Percentiles rank a stretch among this genome's conserved stretches.
Evolutionary conservation across 2,888 invertebrate genomes (phyloP).

Genomic region (Junonia oenone): DNA sequence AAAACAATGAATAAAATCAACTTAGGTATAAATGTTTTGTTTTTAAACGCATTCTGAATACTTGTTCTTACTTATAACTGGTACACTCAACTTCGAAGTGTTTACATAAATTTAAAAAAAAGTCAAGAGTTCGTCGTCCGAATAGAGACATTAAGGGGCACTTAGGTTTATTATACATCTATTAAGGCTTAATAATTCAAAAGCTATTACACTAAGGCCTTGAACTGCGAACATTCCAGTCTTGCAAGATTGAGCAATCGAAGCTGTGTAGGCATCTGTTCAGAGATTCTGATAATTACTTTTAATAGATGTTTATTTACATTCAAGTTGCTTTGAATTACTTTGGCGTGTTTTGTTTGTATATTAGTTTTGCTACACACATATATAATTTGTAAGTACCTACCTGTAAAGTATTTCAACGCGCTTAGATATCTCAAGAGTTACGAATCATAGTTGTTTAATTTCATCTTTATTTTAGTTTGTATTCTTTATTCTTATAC

Average conservation of each 20-base stretch:
- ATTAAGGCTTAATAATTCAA: slow-evolving; percentile 5
- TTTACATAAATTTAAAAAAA: neutral
- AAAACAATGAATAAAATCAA: too few species aligned
- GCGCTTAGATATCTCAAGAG: too few species aligned
- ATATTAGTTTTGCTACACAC: too few species aligned
- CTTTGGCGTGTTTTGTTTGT: neutral
- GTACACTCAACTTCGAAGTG: too few species aligned
- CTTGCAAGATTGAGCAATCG: slow-evolving; percentile 3
- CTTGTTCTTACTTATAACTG: too few species aligned
- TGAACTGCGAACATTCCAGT: neutral
- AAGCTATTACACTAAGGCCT: neutral
- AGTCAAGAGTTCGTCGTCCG: neutral
- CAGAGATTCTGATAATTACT: slow-evolving; percentile 7
- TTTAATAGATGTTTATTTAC: slow-evolving; percentile 1
- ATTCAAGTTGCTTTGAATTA: neutral
- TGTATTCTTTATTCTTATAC: too few species aligned
- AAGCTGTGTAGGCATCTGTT: slow-evolving; percentile 11
- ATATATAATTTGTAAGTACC: too few species aligned
- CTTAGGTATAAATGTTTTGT: too few species aligned
- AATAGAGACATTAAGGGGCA: slow-evolving; percentile 1
- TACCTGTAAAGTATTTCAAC: too few species aligned
- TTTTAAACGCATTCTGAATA: too few species aligned
- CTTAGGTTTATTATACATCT: slow-evolving; percentile 9
- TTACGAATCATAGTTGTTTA: too few species aligned
- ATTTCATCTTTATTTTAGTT: too few species aligned